Conservation (phyloP, 2,888 invertebrate genomes). For the Andrena trimmerana region DNA sequence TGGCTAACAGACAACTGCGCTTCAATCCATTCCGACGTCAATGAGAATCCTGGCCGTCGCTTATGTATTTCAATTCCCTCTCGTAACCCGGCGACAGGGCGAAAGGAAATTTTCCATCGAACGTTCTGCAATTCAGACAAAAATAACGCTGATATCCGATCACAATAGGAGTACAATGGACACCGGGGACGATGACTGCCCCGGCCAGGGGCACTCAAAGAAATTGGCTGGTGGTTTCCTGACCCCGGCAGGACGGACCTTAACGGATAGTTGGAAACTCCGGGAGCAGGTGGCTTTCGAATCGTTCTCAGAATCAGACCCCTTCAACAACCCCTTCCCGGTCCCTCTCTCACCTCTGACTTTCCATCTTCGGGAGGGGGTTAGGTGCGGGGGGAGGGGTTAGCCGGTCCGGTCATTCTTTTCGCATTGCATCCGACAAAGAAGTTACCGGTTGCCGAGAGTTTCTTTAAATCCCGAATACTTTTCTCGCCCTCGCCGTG, state of each 20-base stretch:
- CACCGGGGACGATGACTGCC: conserved; percentile 71
- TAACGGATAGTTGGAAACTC: conserved; percentile 80
- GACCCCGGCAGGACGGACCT: conserved; percentile 78
- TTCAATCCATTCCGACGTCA: not conserved
- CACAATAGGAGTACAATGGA: conserved; percentile 79
- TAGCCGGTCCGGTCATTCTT: conserved; percentile 66
- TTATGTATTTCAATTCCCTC: conserved; percentile 11
- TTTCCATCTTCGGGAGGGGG: conserved; percentile 37
- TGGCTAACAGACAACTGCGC: not conserved
- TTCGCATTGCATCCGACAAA: conserved; percentile 71
- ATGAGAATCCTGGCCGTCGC: not conserved
- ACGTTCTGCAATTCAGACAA: conserved; percentile 74
- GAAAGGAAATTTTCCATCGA: conserved; percentile 40
- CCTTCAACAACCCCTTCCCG: conserved; percentile 59
- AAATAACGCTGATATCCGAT: conserved; percentile 80
- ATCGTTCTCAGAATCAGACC: conserved; percentile 67
- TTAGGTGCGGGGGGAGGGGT: conserved; percentile 8
- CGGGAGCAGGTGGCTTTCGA: conserved; percentile 75
- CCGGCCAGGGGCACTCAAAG: conserved; percentile 81
- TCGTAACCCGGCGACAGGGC: conserved; percentile 15
- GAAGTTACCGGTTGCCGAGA: conserved; percentile 65
- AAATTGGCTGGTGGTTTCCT: conserved; percentile 82
- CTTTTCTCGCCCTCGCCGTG: conserved; percentile 59
- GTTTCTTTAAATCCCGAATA: conserved; percentile 73
- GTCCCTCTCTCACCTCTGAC: conserved; percentile 57